These are phyloP conservation scores for Gulo gulo DNA, from an alignment of 2,113 vertebrate genomes.

Conservation along the genomic window DNA sequence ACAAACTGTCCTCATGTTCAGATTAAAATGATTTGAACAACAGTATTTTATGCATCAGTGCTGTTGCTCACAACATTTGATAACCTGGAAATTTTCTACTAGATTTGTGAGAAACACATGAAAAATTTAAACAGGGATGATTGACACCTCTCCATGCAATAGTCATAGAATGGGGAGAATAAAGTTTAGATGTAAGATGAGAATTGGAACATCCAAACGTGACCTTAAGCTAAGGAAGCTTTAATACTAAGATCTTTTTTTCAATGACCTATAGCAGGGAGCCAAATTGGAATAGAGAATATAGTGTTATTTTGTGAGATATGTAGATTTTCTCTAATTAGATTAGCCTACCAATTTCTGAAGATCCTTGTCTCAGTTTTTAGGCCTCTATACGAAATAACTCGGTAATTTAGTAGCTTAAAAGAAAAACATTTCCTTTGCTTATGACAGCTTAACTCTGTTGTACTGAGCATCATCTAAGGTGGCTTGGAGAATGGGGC, in stretches of 20 bases:
- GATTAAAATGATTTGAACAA: neutral
- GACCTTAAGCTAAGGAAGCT: neutral
- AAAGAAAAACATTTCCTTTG: neutral
- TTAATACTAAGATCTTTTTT: neutral
- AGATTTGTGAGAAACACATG: neutral
- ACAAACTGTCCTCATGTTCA: neutral
- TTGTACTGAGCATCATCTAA: neutral
- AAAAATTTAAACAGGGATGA: neutral
- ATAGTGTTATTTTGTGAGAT: neutral
- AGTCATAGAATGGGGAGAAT: neutral
- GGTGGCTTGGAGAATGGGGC: neutral
- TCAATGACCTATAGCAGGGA: neutral
- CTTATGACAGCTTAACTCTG: neutral
- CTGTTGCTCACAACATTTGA: neutral
- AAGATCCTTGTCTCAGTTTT: neutral
- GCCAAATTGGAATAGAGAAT: neutral
- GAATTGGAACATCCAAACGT: neutral
- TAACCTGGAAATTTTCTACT: neutral
- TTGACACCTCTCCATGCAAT: neutral
- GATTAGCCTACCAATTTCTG: neutral
- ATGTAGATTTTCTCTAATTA: neutral
- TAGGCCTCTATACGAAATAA: neutral
- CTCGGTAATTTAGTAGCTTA: neutral
- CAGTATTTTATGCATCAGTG: neutral
- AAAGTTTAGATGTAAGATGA: neutral